Evolutionary conservation across 2,797 vertebrate species (phyloP), one percentile per base, ranked within the genome.

Genomic region (Naso thynnoides): DNA sequence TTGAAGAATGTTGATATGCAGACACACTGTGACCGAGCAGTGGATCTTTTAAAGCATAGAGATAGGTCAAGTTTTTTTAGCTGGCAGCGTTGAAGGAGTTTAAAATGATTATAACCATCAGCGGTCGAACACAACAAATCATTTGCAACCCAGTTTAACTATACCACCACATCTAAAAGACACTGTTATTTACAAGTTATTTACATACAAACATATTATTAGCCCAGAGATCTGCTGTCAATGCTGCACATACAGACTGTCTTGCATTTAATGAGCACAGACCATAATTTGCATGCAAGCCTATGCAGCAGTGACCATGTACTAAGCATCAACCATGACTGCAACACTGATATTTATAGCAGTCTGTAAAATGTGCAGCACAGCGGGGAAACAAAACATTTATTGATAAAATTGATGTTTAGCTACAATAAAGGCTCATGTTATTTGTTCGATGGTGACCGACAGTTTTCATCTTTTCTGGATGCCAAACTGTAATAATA

Each of bases 201-300:
- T 82, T 78, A 44, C 65, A 70, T 71, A 5, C 54, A 79, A 62
- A 57, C 18, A 15, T 2, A 19, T 27, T 42, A 68, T 70, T 49
- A 69, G 71, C 65, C 42, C 13, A 58, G 55, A 38, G 33, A 73
- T 48, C 23, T 0, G 24, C 49, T 21, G 41, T 6, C 27, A 19
- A 1, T 1, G 15, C 21, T 64, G 49, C 13, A 47, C 19, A 64
- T 16, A 49, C 6, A 78, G 18, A 55, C 27, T n/a, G 3, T 52
- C 42, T 16, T 19, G 29, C 39, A 78, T 53, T 42, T 19, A 11
- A 50, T 23, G 13, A 70, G 18, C 44, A 65, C 0, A 0, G 27
- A 27, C n/a, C 15, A 24, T 59, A 21, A 58, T 76, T 86, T 82
- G 23, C 60, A 65, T 79, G 38, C 8, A 63, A 31, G 29, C 19